These are phyloP conservation scores for Agrypnus murinus DNA, from an alignment of 2,888 invertebrate species.

Conservation along the genomic window DNA sequence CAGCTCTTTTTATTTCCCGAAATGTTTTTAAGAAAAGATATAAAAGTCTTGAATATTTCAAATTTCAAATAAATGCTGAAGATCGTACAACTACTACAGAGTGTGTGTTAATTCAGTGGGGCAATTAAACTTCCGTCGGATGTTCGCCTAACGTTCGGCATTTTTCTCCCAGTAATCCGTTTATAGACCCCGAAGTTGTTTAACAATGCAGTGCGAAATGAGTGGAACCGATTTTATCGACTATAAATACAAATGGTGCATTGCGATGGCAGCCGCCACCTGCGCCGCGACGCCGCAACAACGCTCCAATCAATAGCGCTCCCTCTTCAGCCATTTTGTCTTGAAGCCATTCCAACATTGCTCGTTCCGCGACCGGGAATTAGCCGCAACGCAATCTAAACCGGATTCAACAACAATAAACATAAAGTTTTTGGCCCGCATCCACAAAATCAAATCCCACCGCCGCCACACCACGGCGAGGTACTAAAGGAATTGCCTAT, in stretches of 20 bases:
- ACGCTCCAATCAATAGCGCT: conserved; percentile 70
- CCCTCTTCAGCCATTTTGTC: conserved; percentile 72
- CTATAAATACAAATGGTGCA: conserved; percentile 70
- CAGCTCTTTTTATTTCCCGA: conserved; percentile 59
- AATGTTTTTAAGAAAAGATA: background rate
- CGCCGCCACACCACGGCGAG: conserved; percentile 4
- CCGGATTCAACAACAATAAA: conserved; percentile 50
- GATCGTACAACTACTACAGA: too few relatives aligned
- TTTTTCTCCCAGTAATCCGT: conserved; percentile 36
- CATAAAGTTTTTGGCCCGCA: conserved; percentile 39
- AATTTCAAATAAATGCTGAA: too few relatives aligned
- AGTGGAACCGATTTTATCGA: conserved; percentile 69
- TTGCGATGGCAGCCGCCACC: conserved; percentile 69
- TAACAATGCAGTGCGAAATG: conserved; percentile 58
- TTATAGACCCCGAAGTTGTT: conserved; percentile 42
- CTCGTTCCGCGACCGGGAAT: conserved; percentile 62
- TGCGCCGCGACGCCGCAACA: conserved; percentile 68
- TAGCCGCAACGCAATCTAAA: conserved; percentile 59
- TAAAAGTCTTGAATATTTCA: too few relatives aligned
- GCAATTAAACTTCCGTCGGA: conserved; percentile 2
- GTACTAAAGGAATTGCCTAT: conserved; percentile 20
- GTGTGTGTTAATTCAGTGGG: background rate
- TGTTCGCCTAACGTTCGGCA: background rate
- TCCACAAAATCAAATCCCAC: conserved; percentile 33
- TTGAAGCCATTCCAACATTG: conserved; percentile 65